Percentiles rank a stretch among this genome's conserved stretches.
Evolutionary conservation across 2,888 invertebrate genomes (phyloP).

Genomic region (Caenorhabditis afra): DNA sequence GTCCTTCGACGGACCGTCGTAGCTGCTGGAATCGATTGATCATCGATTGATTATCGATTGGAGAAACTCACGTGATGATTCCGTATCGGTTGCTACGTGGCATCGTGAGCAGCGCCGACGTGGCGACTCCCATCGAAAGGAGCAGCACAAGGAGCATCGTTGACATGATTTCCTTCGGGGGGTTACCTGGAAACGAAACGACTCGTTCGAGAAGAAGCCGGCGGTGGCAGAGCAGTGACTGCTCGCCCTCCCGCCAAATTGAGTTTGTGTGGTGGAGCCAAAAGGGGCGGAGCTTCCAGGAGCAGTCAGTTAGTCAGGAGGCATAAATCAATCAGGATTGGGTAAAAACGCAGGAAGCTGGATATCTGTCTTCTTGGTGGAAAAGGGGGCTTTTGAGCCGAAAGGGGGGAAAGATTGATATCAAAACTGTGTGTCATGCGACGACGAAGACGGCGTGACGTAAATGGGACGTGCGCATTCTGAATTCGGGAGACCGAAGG

Average conservation of each 20-base stretch:
- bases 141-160: slow-evolving; percentile 19
- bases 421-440: too few relatives aligned
- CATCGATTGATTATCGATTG: not conserved
- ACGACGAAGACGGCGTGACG: too few relatives aligned
- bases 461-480: too few relatives aligned
- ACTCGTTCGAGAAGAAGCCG: slow-evolving; percentile 15
- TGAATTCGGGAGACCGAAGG: too few relatives aligned
- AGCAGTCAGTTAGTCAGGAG: slow-evolving; percentile 4
- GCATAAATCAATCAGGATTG: slow-evolving; percentile 43
- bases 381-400: too few relatives aligned
- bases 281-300: slow-evolving; percentile 32
- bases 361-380: not conserved
- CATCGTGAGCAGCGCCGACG: slow-evolving; percentile 30
- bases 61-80: slow-evolving; percentile 37
- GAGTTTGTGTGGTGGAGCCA: not conserved
- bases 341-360: slow-evolving; percentile 5
- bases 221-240: slow-evolving; percentile 4
- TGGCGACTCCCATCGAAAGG: slow-evolving; percentile 5
- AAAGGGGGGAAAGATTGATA: too few relatives aligned
- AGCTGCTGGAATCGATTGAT: slow-evolving; percentile 25
- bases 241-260: too few relatives aligned
- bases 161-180: slow-evolving; percentile 43
- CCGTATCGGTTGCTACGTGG: slow-evolving; percentile 55
- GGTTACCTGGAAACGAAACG: slow-evolving; percentile 38
- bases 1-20: slow-evolving; percentile 32